Evolutionary conservation across 1,140 invertebrate genomes (phyloP).

Genomic region (Lepidurus arcticus): DNA sequence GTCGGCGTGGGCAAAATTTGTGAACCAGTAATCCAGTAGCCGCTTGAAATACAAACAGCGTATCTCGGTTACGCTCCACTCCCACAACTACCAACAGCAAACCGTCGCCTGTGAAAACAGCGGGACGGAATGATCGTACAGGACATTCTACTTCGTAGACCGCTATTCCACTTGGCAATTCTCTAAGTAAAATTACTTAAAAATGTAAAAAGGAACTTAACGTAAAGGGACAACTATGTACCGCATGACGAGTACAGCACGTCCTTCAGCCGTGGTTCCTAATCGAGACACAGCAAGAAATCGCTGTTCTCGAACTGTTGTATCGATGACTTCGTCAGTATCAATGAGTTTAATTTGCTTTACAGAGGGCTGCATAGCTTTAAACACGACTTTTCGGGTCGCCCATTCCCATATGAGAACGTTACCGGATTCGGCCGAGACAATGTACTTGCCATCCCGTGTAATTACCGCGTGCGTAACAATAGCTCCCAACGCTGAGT

Average conservation of each 20-base stretch:
- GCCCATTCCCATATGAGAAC: slow-evolving; percentile 87
- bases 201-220: background rate
- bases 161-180: slow-evolving; percentile 57
- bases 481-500: slow-evolving; percentile 87
- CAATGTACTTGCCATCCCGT: slow-evolving; percentile 70
- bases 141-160: slow-evolving; percentile 75
- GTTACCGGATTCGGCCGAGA: slow-evolving; percentile 88
- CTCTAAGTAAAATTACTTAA: slow-evolving; percentile 26
- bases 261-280: slow-evolving; percentile 33
- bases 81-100: slow-evolving; percentile 68
- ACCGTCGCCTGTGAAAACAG: slow-evolving; percentile 74
- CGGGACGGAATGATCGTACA: slow-evolving; percentile 62
- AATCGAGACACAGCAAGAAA: slow-evolving; percentile 71
- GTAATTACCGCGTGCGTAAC: slow-evolving; percentile 88
- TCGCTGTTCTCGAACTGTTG: slow-evolving; percentile 48
- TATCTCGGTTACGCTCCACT: slow-evolving; percentile 78
- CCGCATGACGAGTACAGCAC: slow-evolving; percentile 29
- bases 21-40: slow-evolving; percentile 72
- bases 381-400: slow-evolving; percentile 72
- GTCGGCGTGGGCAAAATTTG: slow-evolving; percentile 63
- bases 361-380: slow-evolving; percentile 76
- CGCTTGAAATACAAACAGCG: slow-evolving; percentile 70
- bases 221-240: background rate
- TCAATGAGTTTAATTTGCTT: slow-evolving; percentile 79
- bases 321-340: slow-evolving; percentile 51